Percentiles rank a stretch among this genome's conserved stretches.
Conservation (phyloP, 2,797 vertebrate genomes). For the Gobionotothen gibberifrons region DNA sequence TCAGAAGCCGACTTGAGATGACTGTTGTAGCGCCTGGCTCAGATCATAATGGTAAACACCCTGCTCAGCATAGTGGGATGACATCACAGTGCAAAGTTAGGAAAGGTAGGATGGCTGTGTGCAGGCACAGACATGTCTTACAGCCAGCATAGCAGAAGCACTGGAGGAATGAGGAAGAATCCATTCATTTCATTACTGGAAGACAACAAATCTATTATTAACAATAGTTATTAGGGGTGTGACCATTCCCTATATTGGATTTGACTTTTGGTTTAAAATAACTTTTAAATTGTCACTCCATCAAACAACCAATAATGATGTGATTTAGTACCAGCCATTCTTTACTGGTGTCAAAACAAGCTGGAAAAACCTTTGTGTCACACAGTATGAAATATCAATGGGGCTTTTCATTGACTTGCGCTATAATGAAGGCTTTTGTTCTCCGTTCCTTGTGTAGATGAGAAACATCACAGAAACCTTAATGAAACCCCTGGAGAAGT, state of each 20-base stretch:
- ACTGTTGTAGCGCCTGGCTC: constrained; percentile 59
- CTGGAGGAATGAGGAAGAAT: constrained; percentile 24
- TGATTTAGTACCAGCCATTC: neutral
- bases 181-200: constrained; percentile 8
- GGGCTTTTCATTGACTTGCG: constrained; percentile 13
- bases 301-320: too few species aligned
- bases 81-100: constrained; percentile 69
- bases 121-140: constrained; percentile 69
- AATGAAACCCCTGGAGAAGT: constrained; percentile 98
- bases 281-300: too few species aligned
- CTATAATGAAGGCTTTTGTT: constrained; percentile 26
- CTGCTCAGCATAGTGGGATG: constrained; percentile 57
- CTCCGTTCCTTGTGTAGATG: constrained; percentile 82
- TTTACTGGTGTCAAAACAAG: constrained; percentile 1
- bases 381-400: constrained; percentile 22
- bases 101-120: constrained; percentile 44
- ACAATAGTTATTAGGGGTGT: neutral
- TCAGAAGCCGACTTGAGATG: constrained; percentile 54
- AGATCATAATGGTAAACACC: constrained; percentile 58
- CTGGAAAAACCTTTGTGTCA: constrained; percentile 26
- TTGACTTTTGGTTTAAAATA: too few species aligned
- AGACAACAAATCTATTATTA: neutral
- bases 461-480: constrained; percentile 97
- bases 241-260: too few species aligned
- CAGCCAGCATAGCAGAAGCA: constrained; percentile 40